Base-by-base conservation (phyloP, 2,113 vertebrate genomes). In the Megaleporinus macrocephalus region DNA sequence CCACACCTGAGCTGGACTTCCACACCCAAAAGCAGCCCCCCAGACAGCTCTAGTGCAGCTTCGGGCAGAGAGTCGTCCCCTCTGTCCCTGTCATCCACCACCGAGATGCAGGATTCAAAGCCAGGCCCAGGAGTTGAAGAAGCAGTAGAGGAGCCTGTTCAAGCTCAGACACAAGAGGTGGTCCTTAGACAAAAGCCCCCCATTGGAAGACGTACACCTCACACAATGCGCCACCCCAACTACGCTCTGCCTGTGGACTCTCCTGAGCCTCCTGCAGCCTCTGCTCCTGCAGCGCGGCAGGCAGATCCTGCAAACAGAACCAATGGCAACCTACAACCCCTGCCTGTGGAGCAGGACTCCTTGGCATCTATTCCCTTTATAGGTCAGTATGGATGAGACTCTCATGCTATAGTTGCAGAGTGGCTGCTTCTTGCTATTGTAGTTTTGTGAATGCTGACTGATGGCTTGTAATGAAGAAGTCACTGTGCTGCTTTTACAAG, bases 281-380 rank as follows among this genome's bases (percentile, higher is more conserved):
- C 83, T 1, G 66, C 88, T 33, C 89, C 87, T 10, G 86, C 86
- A 13, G 27, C 0, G 0, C 0, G 73, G 70, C 80, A 70, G 27
- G 83, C 14, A 71, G 77, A 78, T n/a, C 41, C 92, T 89, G 44
- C 88, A 82, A 79, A 87, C 24, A 11, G 89, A 51, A 86, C 80
- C 2, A 93, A 93, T 51, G 90, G 91, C 78, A 93, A 92, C 0
- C 88, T 97, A 87, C 92, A 95, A 27, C 94, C 95, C 26, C 85
- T 96, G 85, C 92, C 94, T 0, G 85, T 91, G 47, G 91, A 95
- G 0, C 95, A 95, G 79, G 95, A 98, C 84, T 97, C 97, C 10
- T 89, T 98, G 90, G 96, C 97, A 0, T 97, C 96, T 51, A 98
- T 99, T 79, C 98, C 98, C 22, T 99, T 96, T 90, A 98, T 98